Percentiles rank a stretch among this genome's conserved stretches.
phyloP scores from a whole-genome alignment of 2,888 invertebrate species.

The Cryptophagus acutangulus region DNA sequence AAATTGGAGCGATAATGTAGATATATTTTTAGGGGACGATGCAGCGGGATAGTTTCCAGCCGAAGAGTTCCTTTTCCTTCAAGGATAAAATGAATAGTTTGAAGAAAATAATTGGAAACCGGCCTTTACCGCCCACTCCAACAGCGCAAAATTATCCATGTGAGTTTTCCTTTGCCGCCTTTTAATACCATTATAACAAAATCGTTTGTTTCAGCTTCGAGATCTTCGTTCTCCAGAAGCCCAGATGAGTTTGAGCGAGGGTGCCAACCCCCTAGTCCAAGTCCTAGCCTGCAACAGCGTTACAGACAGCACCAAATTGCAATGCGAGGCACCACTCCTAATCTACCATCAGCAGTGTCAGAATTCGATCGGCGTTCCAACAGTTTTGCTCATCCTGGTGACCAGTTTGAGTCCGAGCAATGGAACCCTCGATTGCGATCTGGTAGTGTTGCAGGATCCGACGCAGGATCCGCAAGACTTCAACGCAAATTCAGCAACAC shows the following conservation, averaged over 20 bases:
- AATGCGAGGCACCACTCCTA: conserved; percentile 48
- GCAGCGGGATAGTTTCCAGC: no score
- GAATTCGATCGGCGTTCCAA: conserved; percentile 39
- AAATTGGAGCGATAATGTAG: conserved; percentile 41
- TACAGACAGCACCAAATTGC: conserved; percentile 56
- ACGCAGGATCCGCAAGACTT: conserved; percentile 27
- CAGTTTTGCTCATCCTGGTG: conserved; percentile 30
- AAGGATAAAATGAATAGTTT: conserved; percentile 52
- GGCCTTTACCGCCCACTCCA: conserved; percentile 57
- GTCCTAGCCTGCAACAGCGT: conserved; percentile 52
- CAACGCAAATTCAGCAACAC: conserved; percentile 41
- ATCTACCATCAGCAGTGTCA: conserved; percentile 41
- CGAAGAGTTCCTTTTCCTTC: conserved; percentile 38
- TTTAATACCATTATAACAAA: no score
- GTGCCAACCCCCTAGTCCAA: conserved; percentile 37
- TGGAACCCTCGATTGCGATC: conserved; percentile 40
- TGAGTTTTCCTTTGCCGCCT: conserved; percentile 18
- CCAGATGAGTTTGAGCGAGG: conserved; percentile 32
- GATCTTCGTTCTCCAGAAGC: conserved; percentile 36
- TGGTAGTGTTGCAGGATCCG: conserved; percentile 45
- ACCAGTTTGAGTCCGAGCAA: conserved; percentile 45
- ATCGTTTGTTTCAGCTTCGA: conserved; percentile 30
- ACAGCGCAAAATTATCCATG: conserved; percentile 26
- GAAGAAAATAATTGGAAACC: conserved; percentile 47
- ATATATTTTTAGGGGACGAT: conserved; percentile 38